phyloP scores from a whole-genome alignment of 2,113 vertebrate species.

The Corydoras maculifer region DNA sequence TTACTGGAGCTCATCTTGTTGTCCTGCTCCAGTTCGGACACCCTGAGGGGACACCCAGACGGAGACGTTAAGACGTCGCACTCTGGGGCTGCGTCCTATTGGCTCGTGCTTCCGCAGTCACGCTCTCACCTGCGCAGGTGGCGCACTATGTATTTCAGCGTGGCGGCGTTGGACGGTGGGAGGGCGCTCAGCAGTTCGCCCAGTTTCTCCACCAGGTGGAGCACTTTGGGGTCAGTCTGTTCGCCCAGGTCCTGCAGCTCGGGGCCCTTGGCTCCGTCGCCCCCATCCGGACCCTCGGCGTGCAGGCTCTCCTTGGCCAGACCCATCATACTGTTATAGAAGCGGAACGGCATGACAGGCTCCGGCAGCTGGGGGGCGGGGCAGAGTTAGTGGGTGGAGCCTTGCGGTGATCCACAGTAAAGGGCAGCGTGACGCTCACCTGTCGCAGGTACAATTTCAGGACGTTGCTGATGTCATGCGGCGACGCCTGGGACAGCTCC shows the following conservation, averaged over 20 bases:
- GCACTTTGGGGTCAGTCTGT: slow-evolving; percentile 60
- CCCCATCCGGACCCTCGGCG: slow-evolving; percentile 45
- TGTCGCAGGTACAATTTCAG: slow-evolving; percentile 94
- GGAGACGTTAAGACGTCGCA: not conserved
- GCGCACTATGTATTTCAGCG: slow-evolving; percentile 74
- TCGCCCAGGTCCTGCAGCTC: slow-evolving; percentile 66
- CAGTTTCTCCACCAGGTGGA: slow-evolving; percentile 70
- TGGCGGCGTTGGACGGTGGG: slow-evolving; percentile 71
- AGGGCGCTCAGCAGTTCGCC: slow-evolving; percentile 74
- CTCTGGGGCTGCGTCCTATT: too few species aligned
- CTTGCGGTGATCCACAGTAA: not conserved
- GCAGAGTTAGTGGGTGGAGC: too few species aligned
- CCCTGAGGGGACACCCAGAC: slow-evolving; percentile 58
- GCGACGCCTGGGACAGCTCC: slow-evolving; percentile 86
- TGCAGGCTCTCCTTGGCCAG: slow-evolving; percentile 88
- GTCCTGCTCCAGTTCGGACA: slow-evolving; percentile 81
- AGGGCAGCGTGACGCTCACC: slow-evolving; percentile 53
- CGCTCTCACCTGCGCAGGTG: slow-evolving; percentile 79
- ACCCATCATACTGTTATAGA: slow-evolving; percentile 88
- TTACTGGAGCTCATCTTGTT: slow-evolving; percentile 95
- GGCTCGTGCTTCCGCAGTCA: not conserved
- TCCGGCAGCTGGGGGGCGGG: slow-evolving; percentile 75
- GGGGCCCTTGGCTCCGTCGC: slow-evolving; percentile 48
- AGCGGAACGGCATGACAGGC: slow-evolving; percentile 81
- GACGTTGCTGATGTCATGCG: slow-evolving; percentile 93